Conservation (phyloP, 1,140 invertebrate species). For the Portunus trituberculatus region DNA sequence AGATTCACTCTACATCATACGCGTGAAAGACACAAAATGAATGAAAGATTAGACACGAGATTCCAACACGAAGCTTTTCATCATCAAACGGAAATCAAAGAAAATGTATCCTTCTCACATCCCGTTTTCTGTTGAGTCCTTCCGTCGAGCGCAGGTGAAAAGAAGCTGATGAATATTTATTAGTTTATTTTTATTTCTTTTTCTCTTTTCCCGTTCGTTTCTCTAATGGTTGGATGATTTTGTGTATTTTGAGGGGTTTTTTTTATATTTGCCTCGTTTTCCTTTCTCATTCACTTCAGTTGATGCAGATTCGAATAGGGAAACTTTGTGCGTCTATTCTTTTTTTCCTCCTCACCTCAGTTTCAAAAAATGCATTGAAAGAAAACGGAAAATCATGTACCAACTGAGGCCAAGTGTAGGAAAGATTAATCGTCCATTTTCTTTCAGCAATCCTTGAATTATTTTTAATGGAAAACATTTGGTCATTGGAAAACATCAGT, state of each 20-base stretch:
- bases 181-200: neutral
- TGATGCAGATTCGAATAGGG: neutral
- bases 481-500: neutral
- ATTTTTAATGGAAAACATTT: too few species aligned
- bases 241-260: neutral
- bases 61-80: neutral
- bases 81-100: neutral
- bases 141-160: too few species aligned
- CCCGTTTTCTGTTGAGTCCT: too few species aligned
- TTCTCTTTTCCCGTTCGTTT: neutral
- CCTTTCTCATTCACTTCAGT: neutral
- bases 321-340: neutral
- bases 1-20: neutral
- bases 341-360: neutral
- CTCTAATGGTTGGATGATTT: neutral
- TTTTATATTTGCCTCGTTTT: neutral
- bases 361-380: neutral
- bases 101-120: too few species aligned
- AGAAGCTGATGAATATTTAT: neutral
- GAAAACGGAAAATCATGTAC: neutral
- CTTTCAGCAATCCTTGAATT: neutral
- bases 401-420: neutral
- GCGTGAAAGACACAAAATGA: neutral
- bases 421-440: neutral
- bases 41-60: constrained; percentile 21